phyloP scores from a whole-genome alignment of 2,888 invertebrate genomes.

The Timandra comae region DNA sequence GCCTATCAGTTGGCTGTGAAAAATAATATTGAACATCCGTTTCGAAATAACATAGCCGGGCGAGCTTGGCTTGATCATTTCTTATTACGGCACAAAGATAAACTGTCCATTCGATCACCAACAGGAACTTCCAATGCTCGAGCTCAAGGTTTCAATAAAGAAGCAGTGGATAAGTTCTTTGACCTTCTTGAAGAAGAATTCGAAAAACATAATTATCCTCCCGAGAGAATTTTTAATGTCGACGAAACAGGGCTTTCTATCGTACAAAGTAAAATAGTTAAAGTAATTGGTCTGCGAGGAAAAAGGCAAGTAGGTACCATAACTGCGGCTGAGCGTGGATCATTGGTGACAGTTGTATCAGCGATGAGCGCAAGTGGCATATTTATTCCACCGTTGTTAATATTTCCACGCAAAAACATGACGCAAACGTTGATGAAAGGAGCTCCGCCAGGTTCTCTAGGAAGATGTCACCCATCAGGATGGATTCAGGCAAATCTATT shows the following conservation, averaged over 20 bases:
- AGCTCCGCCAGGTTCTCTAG: constrained; percentile 18
- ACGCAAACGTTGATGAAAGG: constrained; percentile 16
- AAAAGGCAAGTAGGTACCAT: constrained; percentile 32
- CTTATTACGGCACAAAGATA: constrained; percentile 8
- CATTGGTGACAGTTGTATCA: constrained; percentile 19
- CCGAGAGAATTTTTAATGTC: constrained; percentile 33
- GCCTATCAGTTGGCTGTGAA: no score
- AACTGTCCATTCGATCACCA: constrained; percentile 12
- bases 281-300: constrained; percentile 30
- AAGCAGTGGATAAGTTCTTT: constrained; percentile 12
- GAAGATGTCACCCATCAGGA: constrained; percentile 13
- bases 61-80: background rate
- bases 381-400: constrained; percentile 24
- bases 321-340: constrained; percentile 34
- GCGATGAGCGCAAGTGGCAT: constrained; percentile 21
- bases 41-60: no score
- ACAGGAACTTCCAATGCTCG: constrained; percentile 13
- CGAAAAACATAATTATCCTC: constrained; percentile 8
- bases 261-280: constrained; percentile 28
- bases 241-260: constrained; percentile 40
- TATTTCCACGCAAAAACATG: constrained; percentile 22
- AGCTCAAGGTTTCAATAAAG: constrained; percentile 12
- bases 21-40: no score
- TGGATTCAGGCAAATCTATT: constrained; percentile 21
- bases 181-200: constrained; percentile 5